phyloP scores from a whole-genome alignment of 2,797 vertebrate genomes.

The Xenops minutus region DNA sequence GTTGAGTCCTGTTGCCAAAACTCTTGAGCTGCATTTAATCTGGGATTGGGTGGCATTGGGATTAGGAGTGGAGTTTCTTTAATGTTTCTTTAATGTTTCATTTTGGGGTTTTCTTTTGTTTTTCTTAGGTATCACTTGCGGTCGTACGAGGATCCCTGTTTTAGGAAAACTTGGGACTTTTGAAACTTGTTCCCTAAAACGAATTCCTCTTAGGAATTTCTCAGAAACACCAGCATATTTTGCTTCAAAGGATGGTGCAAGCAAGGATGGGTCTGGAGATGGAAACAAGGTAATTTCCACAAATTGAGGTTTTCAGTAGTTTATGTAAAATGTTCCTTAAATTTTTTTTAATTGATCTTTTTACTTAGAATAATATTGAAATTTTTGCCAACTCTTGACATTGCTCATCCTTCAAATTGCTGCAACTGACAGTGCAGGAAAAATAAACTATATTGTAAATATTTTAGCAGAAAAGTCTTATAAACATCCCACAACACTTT shows the following conservation, averaged over 20 bases:
- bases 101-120: background rate
- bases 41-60: background rate
- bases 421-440: background rate
- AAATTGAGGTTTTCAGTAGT: accelerated
- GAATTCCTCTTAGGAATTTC: conserved; percentile 83
- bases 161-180: conserved; percentile 82
- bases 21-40: background rate
- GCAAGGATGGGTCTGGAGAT: conserved; percentile 88
- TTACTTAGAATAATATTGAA: background rate
- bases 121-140: conserved; percentile 83
- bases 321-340: background rate
- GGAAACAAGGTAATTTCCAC: conserved; percentile 84
- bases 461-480: background rate
- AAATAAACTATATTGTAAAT: background rate
- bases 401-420: background rate
- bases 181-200: conserved; percentile 78
- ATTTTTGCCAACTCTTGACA: background rate
- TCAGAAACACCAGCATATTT: conserved; percentile 87
- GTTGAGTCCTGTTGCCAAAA: background rate
- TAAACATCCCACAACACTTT: background rate
- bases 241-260: conserved; percentile 88
- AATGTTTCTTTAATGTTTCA: background rate
- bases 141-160: conserved; percentile 82
- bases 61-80: background rate
- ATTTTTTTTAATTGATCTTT: background rate